Evolutionary conservation across 1,140 invertebrate species (phyloP).

Genomic region (Riptortus pedestris): DNA sequence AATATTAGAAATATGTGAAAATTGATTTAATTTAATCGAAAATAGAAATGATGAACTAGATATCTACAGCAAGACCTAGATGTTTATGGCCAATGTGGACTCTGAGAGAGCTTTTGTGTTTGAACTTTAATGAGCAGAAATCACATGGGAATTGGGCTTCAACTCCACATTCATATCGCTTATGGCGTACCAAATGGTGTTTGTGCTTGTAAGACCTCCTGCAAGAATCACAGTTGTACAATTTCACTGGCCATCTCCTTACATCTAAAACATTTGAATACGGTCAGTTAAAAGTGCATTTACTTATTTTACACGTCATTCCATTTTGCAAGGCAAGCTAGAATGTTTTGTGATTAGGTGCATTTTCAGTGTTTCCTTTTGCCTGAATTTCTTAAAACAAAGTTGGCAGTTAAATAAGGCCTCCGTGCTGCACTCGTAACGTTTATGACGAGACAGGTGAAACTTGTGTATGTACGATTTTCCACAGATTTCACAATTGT

Average conservation of each 20-base stretch:
- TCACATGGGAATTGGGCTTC: conserved; percentile 42
- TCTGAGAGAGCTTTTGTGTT: conserved; percentile 28
- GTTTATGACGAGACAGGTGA: conserved; percentile 34
- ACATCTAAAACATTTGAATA: conserved; percentile 32
- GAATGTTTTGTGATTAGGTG: conserved; percentile 31
- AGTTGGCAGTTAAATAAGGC: conserved; percentile 34
- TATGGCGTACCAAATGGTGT: conserved; percentile 34
- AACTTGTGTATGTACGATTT: conserved; percentile 31
- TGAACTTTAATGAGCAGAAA: conserved; percentile 25
- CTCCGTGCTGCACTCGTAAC: neutral
- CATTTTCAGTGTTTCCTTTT: conserved; percentile 28
- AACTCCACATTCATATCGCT: conserved; percentile 51
- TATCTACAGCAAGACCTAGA: too few species aligned
- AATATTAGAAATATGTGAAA: too few species aligned
- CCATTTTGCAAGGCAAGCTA: too few species aligned
- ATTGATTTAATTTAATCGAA: too few species aligned
- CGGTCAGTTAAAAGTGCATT: too few species aligned
- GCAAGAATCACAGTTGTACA: conserved; percentile 28
- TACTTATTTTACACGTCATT: too few species aligned
- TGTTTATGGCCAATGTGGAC: conserved; percentile 26
- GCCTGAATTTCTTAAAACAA: conserved; percentile 30
- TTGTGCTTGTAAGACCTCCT: conserved; percentile 30
- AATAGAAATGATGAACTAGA: too few species aligned
- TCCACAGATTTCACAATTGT: conserved; percentile 35
- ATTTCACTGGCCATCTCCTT: neutral